These are phyloP conservation scores for Anguilla obscura DNA, from an alignment of 2,797 vertebrate genomes.

Conservation along the genomic window DNA sequence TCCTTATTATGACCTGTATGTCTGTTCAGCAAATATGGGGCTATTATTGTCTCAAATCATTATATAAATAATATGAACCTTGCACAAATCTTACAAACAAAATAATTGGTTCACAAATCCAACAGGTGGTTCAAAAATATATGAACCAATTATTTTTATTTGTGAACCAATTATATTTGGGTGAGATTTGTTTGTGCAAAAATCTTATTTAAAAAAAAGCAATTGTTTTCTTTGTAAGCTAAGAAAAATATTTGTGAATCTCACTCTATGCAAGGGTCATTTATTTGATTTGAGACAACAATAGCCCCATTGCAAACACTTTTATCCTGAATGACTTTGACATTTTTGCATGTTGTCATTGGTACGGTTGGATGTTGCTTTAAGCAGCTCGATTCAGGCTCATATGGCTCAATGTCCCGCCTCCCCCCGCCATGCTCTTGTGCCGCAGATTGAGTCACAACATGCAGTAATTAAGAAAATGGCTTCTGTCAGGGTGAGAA, in stretches of 20 bases:
- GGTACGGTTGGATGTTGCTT: neutral
- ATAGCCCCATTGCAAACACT: neutral
- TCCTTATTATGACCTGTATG: neutral
- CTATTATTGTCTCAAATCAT: too few relatives aligned
- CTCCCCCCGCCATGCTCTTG: neutral
- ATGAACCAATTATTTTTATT: neutral
- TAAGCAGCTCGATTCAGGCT: neutral
- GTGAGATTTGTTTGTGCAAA: neutral
- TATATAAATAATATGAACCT: too few relatives aligned
- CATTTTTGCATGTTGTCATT: neutral
- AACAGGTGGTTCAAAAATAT: neutral
- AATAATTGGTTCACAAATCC: too few relatives aligned
- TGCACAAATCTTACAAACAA: too few relatives aligned
- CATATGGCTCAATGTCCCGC: neutral
- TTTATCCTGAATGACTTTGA: neutral
- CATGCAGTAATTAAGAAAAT: conserved; percentile 1
- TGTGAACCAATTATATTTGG: neutral
- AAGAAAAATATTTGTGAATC: too few relatives aligned
- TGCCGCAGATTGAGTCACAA: conserved; percentile 3
- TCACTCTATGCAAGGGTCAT: neutral
- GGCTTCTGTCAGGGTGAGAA: neutral
- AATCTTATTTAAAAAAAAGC: neutral
- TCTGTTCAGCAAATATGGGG: neutral
- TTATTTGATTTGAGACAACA: neutral
- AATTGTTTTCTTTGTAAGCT: too few relatives aligned